Evolutionary conservation across 2,888 invertebrate species (phyloP).

Genomic region (Athalia rosae): DNA sequence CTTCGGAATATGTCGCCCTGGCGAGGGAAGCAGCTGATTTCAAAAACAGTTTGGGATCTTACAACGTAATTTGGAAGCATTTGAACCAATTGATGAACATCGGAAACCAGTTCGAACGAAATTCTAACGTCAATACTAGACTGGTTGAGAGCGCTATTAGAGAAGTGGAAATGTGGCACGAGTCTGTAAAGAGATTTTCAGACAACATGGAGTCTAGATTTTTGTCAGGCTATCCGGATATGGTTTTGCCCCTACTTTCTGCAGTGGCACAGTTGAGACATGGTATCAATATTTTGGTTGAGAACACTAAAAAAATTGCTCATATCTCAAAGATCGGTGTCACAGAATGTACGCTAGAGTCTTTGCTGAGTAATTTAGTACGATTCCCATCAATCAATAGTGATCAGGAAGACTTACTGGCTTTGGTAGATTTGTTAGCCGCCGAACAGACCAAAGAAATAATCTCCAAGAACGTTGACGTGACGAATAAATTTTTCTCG

Average conservation of each 20-base stretch:
- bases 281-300: slow-evolving; percentile 78
- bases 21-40: slow-evolving; percentile 67
- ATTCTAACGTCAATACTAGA: slow-evolving; percentile 48
- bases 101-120: not conserved
- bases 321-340: slow-evolving; percentile 64
- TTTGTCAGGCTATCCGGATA: slow-evolving; percentile 84
- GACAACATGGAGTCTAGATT: slow-evolving; percentile 77
- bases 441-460: slow-evolving; percentile 71
- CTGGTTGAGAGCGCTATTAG: slow-evolving; percentile 70
- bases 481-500: slow-evolving; percentile 56
- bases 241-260: slow-evolving; percentile 83
- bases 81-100: slow-evolving; percentile 25
- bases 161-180: slow-evolving; percentile 75
- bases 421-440: slow-evolving; percentile 75
- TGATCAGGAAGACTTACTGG: slow-evolving; percentile 65
- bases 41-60: slow-evolving; percentile 66
- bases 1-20: slow-evolving; percentile 58
- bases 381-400: slow-evolving; percentile 74
- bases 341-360: slow-evolving; percentile 54
- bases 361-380: slow-evolving; percentile 74
- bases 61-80: slow-evolving; percentile 70
- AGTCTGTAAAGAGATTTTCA: slow-evolving; percentile 77
- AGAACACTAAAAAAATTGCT: slow-evolving; percentile 75
- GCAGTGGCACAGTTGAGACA: slow-evolving; percentile 82
- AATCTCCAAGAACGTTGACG: slow-evolving; percentile 68